Evolutionary conservation across 2,888 invertebrate species (phyloP).

Genomic region (Trichogramma dendrolimi): DNA sequence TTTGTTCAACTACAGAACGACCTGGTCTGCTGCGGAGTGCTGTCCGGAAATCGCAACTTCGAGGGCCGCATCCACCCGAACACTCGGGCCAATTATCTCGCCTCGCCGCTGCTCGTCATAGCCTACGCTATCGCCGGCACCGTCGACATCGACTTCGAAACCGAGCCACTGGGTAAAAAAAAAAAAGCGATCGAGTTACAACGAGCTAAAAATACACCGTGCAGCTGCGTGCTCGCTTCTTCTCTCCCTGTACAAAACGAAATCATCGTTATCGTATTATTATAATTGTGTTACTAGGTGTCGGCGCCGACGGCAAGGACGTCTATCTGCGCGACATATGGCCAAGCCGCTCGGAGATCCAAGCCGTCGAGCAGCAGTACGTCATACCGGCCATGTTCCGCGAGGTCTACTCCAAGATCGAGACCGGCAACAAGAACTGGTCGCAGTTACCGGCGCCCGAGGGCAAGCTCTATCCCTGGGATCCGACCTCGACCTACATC

Average conservation of each 20-base stretch:
- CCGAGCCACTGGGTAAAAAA: slow-evolving; percentile 70
- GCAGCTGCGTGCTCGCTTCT: not conserved
- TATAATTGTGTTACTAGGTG: slow-evolving; percentile 31
- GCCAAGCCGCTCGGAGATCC: slow-evolving; percentile 89
- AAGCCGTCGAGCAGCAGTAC: slow-evolving; percentile 76
- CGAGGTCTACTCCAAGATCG: slow-evolving; percentile 81
- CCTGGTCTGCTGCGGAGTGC: slow-evolving; percentile 89
- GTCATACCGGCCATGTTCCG: slow-evolving; percentile 97
- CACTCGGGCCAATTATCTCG: slow-evolving; percentile 94
- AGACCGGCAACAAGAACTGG: slow-evolving; percentile 83
- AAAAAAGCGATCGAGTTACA: slow-evolving; percentile 34
- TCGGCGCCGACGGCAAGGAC: slow-evolving; percentile 61
- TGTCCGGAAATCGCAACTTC: slow-evolving; percentile 97
- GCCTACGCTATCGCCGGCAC: slow-evolving; percentile 96
- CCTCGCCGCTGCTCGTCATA: slow-evolving; percentile 94
- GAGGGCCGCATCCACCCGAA: slow-evolving; percentile 97
- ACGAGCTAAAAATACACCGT: slow-evolving; percentile 7
- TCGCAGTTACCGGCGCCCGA: slow-evolving; percentile 74
- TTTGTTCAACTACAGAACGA: slow-evolving; percentile 63
- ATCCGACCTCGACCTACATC: slow-evolving; percentile 85
- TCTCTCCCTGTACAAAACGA: too few species aligned
- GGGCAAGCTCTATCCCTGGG: slow-evolving; percentile 89
- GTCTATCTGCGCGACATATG: slow-evolving; percentile 92
- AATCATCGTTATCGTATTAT: not conserved
- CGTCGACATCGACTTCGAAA: slow-evolving; percentile 91